phyloP scores from a whole-genome alignment of 1,140 invertebrate genomes.

The Zaprionus nigranus region DNA sequence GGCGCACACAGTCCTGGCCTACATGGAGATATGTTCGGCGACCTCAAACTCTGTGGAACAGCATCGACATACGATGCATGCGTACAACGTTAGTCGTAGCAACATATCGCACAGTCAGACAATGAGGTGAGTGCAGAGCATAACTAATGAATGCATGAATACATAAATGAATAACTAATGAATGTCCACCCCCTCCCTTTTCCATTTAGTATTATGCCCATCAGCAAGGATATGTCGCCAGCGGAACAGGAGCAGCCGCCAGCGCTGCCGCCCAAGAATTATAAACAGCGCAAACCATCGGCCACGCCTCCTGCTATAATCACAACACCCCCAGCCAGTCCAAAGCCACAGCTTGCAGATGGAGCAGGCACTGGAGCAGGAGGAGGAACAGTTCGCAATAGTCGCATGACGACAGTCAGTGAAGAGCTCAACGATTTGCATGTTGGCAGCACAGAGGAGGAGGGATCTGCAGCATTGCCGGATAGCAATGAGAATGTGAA shows the following conservation, averaged over 20 bases:
- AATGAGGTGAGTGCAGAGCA: constrained; percentile 75
- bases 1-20: constrained; percentile 92
- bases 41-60: constrained; percentile 86
- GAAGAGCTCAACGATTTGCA: constrained; percentile 66
- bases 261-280: constrained; percentile 90
- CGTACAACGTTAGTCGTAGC: constrained; percentile 88
- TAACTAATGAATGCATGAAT: no score
- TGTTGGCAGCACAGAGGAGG: constrained; percentile 21
- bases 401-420: constrained; percentile 74
- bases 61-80: constrained; percentile 90
- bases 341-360: constrained; percentile 65
- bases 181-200: not conserved
- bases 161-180: no score
- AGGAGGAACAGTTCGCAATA: constrained; percentile 21
- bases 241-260: constrained; percentile 87
- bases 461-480: constrained; percentile 1
- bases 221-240: constrained; percentile 71
- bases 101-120: constrained; percentile 84
- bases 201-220: constrained; percentile 60
- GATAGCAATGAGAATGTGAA: constrained; percentile 61
- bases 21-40: constrained; percentile 97
- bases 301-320: constrained; percentile 51
- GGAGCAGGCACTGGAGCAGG: constrained; percentile 11
- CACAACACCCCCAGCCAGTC: constrained; percentile 79
- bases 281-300: constrained; percentile 68